Conservation (phyloP, 1,140 invertebrate species). For the Microplitis demolitor region DNA sequence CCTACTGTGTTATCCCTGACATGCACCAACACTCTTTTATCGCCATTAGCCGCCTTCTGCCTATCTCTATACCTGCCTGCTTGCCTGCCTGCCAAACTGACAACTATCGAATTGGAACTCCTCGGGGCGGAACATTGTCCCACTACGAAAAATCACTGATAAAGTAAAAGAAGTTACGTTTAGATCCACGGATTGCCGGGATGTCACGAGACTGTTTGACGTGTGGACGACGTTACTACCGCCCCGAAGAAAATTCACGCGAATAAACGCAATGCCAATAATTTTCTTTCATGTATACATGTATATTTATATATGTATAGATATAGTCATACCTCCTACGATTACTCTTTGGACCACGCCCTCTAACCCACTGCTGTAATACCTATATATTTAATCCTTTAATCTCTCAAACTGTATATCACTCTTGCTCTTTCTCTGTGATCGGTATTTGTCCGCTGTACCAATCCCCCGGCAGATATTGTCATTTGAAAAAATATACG, state of each 20-base stretch:
- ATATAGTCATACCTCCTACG: no score
- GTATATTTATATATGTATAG: background rate
- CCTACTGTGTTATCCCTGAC: background rate
- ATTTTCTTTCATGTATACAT: background rate
- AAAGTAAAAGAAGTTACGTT: background rate
- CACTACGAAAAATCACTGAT: background rate
- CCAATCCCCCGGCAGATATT: background rate
- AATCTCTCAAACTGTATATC: background rate
- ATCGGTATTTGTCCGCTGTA: constrained; percentile 7
- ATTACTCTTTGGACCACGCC: background rate
- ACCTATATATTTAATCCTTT: background rate
- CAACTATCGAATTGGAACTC: constrained; percentile 15
- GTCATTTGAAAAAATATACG: background rate
- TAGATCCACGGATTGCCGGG: background rate
- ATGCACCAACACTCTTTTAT: constrained; percentile 14
- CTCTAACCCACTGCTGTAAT: background rate
- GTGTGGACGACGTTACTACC: background rate
- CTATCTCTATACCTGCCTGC: background rate
- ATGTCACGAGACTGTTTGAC: background rate
- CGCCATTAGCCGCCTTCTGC: constrained; percentile 7
- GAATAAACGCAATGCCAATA: constrained; percentile 11
- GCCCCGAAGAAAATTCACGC: background rate
- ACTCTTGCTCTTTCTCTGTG: constrained; percentile 8
- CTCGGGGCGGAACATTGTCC: constrained; percentile 13
- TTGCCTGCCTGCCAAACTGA: background rate